Evolutionary conservation across 2,797 vertebrate genomes (phyloP).

Genomic region (Cottoperca gobio): DNA sequence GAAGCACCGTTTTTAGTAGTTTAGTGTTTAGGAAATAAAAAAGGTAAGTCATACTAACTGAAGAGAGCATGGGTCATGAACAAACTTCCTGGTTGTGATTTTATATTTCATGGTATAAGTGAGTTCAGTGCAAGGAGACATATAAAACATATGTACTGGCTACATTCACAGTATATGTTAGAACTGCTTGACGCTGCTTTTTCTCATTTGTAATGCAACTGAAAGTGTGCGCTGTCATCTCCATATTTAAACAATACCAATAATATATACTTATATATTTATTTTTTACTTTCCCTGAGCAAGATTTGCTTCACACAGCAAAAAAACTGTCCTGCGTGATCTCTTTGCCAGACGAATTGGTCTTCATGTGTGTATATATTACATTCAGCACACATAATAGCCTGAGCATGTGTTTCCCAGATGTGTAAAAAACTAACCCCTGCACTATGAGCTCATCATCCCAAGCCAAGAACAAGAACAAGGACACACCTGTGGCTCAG

Average conservation of each 20-base stretch:
- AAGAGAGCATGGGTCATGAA: conserved; percentile 3
- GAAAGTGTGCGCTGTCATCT: not conserved
- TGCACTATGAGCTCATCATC: not conserved
- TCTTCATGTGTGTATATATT: not conserved
- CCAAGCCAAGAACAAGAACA: conserved; percentile 46
- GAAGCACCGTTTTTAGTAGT: not conserved
- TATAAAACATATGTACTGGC: conserved; percentile 24
- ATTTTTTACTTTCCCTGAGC: too few species aligned
- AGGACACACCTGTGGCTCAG: conserved; percentile 56
- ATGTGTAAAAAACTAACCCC: conserved; percentile 54
- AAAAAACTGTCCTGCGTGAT: not conserved
- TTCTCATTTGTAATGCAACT: not conserved
- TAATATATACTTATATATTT: not conserved
- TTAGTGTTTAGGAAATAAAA: not conserved
- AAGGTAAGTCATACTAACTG: not conserved
- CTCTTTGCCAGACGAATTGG: not conserved
- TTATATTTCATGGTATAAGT: not conserved
- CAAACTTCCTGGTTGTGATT: not conserved
- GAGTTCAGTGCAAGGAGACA: conserved; percentile 12
- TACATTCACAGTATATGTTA: not conserved
- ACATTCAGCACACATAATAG: not conserved
- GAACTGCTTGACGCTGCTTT: too few species aligned
- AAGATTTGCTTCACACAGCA: not conserved
- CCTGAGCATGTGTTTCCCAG: conserved; percentile 69
- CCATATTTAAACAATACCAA: not conserved